These are phyloP conservation scores for Opisthocomus hoazin DNA, from an alignment of 2,113 vertebrate species.

Conservation along the genomic window DNA sequence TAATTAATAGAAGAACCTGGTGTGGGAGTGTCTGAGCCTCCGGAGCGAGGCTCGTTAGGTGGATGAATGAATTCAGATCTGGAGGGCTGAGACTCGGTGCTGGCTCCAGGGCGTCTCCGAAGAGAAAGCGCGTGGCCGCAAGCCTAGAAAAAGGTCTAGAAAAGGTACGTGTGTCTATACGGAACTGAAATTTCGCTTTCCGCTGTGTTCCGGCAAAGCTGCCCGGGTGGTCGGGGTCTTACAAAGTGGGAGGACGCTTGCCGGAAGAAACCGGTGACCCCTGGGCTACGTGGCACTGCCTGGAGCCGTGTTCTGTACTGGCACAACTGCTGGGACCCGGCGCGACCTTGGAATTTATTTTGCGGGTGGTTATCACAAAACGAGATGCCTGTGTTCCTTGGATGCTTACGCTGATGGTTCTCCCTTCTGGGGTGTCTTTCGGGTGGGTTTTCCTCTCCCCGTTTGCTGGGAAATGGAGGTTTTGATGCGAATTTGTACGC, in stretches of 20 bases:
- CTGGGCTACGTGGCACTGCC: not conserved
- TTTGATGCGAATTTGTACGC: fast-evolving
- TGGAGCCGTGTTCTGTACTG: not conserved
- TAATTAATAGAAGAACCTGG: not conserved
- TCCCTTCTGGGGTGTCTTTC: not conserved
- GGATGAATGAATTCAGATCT: not conserved
- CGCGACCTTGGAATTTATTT: not conserved
- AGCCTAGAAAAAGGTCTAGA: too few species aligned
- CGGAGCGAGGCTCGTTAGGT: not conserved
- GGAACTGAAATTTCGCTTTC: not conserved
- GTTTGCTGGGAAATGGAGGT: not conserved
- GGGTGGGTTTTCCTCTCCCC: not conserved
- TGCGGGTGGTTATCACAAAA: too few species aligned
- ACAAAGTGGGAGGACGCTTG: not conserved
- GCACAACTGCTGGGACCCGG: fast-evolving
- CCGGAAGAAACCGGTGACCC: not conserved
- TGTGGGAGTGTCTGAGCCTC: not conserved
- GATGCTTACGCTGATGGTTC: not conserved
- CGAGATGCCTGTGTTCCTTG: fast-evolving
- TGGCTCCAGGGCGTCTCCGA: not conserved
- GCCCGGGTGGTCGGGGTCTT: not conserved
- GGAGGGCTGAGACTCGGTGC: not conserved
- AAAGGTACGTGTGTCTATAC: too few species aligned
- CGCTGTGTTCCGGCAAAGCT: not conserved
- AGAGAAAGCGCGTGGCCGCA: not conserved